Evolutionary conservation across 2,888 invertebrate genomes (phyloP).

Genomic region (Lasioglossum marginatum): DNA sequence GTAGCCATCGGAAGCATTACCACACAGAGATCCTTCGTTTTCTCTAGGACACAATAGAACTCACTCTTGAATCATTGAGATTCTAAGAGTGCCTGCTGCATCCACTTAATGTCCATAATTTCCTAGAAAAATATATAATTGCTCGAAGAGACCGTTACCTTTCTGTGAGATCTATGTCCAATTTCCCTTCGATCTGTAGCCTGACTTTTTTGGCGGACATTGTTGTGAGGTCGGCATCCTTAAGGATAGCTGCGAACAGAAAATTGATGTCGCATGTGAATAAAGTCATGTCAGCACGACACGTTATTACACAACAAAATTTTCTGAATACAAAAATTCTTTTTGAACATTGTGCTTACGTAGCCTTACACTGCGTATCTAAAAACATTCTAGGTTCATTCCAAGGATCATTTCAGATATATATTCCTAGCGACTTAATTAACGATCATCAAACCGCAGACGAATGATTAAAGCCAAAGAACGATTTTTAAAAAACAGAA

Average conservation of each 20-base stretch:
- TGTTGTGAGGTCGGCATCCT: conserved; percentile 93
- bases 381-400: not conserved
- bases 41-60: conserved; percentile 76
- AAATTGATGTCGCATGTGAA: not conserved
- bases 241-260: conserved; percentile 89
- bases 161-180: conserved; percentile 90
- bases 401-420: not conserved
- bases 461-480: not conserved
- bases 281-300: not conserved
- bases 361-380: not conserved
- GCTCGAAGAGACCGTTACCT: conserved; percentile 82
- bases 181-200: conserved; percentile 92
- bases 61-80: conserved; percentile 61
- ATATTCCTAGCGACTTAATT: not conserved
- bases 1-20: conserved; percentile 68
- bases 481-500: not conserved
- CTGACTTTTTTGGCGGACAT: conserved; percentile 96
- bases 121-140: not conserved
- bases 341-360: not conserved
- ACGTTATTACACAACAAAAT: not conserved
- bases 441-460: not conserved
- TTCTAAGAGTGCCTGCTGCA: conserved; percentile 53
- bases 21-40: conserved; percentile 82
- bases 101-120: conserved; percentile 24
- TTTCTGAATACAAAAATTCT: not conserved